Conservation (phyloP, 1,140 invertebrate genomes). For the Nasonia vitripennis region DNA sequence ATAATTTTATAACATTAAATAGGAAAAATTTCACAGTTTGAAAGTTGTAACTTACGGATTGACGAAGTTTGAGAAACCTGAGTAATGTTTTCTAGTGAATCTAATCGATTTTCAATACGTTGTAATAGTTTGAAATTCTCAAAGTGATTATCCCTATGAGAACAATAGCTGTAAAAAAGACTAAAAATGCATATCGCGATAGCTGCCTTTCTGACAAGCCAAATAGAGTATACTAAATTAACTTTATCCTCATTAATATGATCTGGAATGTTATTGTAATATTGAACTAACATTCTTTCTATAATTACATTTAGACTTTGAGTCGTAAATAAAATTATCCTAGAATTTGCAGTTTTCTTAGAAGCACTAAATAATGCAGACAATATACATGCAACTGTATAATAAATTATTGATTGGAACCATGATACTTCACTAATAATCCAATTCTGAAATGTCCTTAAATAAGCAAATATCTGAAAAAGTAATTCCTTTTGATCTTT, state of each 20-base stretch:
- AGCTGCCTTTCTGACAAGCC: constrained; percentile 64
- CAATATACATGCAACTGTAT: constrained; percentile 72
- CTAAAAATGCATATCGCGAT: constrained; percentile 59
- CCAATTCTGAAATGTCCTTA: constrained; percentile 76
- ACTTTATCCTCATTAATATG: constrained; percentile 60
- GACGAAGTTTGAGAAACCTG: constrained; percentile 40
- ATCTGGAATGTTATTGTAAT: constrained; percentile 58
- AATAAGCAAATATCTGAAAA: constrained; percentile 77
- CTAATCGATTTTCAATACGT: constrained; percentile 64
- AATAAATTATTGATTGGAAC: constrained; percentile 78
- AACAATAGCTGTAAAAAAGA: constrained; percentile 63
- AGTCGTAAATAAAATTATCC: constrained; percentile 76
- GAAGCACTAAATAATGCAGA: constrained; percentile 77
- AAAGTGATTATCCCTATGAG: constrained; percentile 61
- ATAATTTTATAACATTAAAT: constrained; percentile 2
- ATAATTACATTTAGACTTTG: constrained; percentile 71
- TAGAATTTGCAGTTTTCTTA: constrained; percentile 72
- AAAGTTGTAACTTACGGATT: constrained; percentile 36
- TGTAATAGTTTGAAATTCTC: constrained; percentile 63
- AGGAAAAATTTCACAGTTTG: constrained; percentile 25
- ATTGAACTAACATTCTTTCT: constrained; percentile 68
- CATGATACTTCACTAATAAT: constrained; percentile 77
- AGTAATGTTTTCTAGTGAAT: constrained; percentile 56
- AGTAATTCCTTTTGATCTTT: constrained; percentile 76
- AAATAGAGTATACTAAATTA: constrained; percentile 60